These are phyloP conservation scores for Coilia nasus DNA, from an alignment of 2,797 vertebrate species.

Conservation along the genomic window DNA sequence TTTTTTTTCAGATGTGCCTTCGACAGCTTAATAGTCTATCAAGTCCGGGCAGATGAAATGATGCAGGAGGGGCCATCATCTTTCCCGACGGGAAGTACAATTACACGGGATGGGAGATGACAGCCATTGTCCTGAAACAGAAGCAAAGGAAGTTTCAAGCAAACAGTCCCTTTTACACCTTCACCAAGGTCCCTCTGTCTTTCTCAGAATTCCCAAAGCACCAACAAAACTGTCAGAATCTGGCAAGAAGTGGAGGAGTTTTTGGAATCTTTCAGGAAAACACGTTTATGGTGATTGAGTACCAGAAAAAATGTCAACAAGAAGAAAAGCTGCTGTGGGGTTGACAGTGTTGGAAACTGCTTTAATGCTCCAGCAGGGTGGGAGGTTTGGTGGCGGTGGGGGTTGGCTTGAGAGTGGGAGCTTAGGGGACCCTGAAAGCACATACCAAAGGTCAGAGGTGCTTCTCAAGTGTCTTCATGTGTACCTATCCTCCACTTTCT, in stretches of 20 bases:
- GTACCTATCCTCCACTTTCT: neutral
- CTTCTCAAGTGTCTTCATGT: neutral
- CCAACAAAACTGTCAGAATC: neutral
- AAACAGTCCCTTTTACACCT: neutral
- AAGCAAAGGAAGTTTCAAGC: neutral
- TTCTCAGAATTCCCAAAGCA: neutral
- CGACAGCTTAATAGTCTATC: neutral
- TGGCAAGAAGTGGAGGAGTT: neutral
- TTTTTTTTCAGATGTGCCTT: conserved; percentile 10
- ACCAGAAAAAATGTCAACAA: neutral
- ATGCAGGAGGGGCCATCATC: neutral
- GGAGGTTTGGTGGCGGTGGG: neutral
- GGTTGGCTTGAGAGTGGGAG: neutral
- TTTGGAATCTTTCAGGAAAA: neutral
- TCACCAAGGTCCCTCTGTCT: neutral
- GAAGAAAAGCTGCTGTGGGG: neutral
- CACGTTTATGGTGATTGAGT: neutral
- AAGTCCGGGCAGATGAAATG: neutral
- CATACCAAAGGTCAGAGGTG: too few relatives aligned
- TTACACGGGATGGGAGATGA: neutral
- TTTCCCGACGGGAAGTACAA: neutral
- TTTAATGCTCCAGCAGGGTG: neutral
- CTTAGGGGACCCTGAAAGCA: neutral
- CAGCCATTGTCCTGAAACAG: neutral
- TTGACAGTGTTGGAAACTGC: neutral